Conservation (phyloP, 2,113 vertebrate genomes). For the Ophiodon elongatus region DNA sequence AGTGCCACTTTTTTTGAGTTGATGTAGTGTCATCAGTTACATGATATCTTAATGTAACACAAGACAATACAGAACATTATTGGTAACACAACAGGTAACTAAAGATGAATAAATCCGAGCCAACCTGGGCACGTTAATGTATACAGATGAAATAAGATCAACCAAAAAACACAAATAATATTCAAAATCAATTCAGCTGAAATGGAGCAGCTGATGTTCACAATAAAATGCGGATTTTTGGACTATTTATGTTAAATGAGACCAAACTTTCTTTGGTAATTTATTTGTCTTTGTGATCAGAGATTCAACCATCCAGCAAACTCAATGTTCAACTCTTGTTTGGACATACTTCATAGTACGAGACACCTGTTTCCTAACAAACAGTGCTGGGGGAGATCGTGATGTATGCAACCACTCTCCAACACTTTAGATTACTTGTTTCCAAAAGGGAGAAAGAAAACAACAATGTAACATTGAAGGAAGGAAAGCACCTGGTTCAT, state of each 20-base stretch:
- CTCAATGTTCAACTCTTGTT: too few relatives aligned
- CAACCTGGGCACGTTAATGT: neutral
- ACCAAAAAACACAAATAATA: neutral
- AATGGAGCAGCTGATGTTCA: neutral
- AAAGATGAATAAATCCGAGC: neutral
- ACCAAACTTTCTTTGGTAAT: too few relatives aligned
- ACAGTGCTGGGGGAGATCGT: neutral
- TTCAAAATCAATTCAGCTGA: neutral
- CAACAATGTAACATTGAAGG: neutral
- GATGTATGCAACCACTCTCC: neutral
- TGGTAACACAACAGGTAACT: too few relatives aligned
- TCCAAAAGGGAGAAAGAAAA: neutral
- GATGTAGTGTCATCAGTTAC: neutral
- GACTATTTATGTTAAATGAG: too few relatives aligned
- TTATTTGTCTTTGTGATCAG: too few relatives aligned
- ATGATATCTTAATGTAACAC: neutral
- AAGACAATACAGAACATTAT: neutral
- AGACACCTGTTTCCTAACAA: neutral
- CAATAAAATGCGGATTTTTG: too few relatives aligned
- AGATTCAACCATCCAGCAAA: too few relatives aligned
- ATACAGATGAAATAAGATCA: neutral
- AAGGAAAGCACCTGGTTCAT: neutral
- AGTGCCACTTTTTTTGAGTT: neutral
- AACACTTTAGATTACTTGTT: neutral
- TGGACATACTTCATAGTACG: too few relatives aligned